A percentile compares a stretch with the other conserved stretches of the same genome.
phyloP scores from a whole-genome alignment of 2,888 invertebrate genomes.

The Noctua janthe region DNA sequence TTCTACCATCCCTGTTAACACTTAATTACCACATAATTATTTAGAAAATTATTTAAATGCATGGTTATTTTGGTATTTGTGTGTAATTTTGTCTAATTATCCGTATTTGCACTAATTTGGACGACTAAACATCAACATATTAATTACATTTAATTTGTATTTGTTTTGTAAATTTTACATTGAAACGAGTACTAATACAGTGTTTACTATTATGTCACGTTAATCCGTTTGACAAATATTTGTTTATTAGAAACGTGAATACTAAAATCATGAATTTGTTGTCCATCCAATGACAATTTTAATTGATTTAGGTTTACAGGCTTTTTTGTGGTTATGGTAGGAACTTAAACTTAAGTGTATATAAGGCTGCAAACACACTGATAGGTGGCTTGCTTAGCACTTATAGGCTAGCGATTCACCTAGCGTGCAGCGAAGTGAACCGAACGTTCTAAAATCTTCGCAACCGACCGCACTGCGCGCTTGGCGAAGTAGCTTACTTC shows the following conservation, averaged over 20 bases:
- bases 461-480: too few relatives aligned
- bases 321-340: too few relatives aligned
- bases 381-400: too few relatives aligned
- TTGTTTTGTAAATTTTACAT: conserved; percentile 27
- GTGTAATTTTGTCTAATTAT: not conserved
- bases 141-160: conserved; percentile 15
- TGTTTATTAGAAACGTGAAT: not conserved
- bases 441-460: too few relatives aligned
- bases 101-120: conserved; percentile 6
- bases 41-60: too few relatives aligned
- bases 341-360: too few relatives aligned
- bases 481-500: too few relatives aligned
- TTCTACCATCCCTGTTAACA: too few relatives aligned
- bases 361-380: too few relatives aligned
- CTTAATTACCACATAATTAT: too few relatives aligned
- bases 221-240: conserved; percentile 16
- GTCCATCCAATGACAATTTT: not conserved
- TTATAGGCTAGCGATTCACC: too few relatives aligned
- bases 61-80: not conserved
- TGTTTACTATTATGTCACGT: conserved; percentile 20
- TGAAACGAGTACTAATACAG: not conserved
- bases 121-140: conserved; percentile 8
- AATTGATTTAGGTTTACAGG: not conserved
- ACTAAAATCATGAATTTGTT: not conserved
- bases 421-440: too few relatives aligned